Conservation (phyloP, 2,888 invertebrate genomes). For the Spialia ferax region DNA sequence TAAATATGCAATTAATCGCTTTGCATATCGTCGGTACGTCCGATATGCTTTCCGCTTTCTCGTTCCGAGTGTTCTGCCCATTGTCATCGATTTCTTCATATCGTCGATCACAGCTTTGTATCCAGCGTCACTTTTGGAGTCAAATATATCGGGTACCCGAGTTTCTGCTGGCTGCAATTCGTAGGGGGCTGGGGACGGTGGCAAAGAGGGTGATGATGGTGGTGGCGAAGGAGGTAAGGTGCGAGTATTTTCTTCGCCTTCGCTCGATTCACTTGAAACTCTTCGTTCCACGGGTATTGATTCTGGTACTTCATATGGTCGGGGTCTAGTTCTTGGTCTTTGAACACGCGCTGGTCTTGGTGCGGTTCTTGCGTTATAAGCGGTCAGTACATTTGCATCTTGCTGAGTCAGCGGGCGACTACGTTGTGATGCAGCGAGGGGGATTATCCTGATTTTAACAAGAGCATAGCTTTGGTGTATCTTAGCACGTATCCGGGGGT, state of each 20-base stretch:
- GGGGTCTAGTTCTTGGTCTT: slow-evolving; percentile 66
- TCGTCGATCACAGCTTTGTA: slow-evolving; percentile 85
- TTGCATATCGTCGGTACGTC: slow-evolving; percentile 81
- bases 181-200: slow-evolving; percentile 78
- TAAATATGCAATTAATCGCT: slow-evolving; percentile 77
- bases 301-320: slow-evolving; percentile 73
- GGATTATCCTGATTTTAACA: slow-evolving; percentile 83
- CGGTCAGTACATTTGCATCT: slow-evolving; percentile 82
- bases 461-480: slow-evolving; percentile 82
- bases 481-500: slow-evolving; percentile 78
- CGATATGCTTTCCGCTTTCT: slow-evolving; percentile 81
- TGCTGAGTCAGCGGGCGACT: slow-evolving; percentile 81
- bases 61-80: slow-evolving; percentile 78
- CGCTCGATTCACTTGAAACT: slow-evolving; percentile 80
- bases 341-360: slow-evolving; percentile 75
- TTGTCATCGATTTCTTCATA: slow-evolving; percentile 85
- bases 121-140: slow-evolving; percentile 83
- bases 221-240: slow-evolving; percentile 75
- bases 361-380: slow-evolving; percentile 82
- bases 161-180: slow-evolving; percentile 80
- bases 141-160: slow-evolving; percentile 78
- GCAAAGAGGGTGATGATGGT: slow-evolving; percentile 77
- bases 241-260: slow-evolving; percentile 76
- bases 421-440: slow-evolving; percentile 78
- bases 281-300: slow-evolving; percentile 65